Base-by-base conservation (phyloP, 2,888 invertebrate species). In the Esperia sulphurella region DNA sequence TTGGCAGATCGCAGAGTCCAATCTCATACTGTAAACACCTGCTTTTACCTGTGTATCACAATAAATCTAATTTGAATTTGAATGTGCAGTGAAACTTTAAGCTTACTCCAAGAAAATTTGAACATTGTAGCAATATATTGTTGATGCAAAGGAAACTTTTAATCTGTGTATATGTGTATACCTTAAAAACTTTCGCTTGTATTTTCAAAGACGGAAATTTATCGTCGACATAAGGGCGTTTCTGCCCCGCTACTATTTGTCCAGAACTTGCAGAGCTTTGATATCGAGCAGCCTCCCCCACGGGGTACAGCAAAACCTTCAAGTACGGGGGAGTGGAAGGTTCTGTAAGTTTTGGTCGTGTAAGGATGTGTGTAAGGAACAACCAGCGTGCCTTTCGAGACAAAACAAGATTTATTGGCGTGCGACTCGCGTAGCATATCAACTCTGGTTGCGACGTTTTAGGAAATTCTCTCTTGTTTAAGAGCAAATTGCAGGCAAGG, bases 321-420 rank as follows among this genome's bases (percentile, higher is more conserved):
- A 10, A 7, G 4, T 10, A 8, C 3, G 31, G 31, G 31, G 31
- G 10, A 10, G 30, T 31, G 31, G 1, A 8, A 10, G 10, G 31
- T 7, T 10, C 9, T 31, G 9, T 2, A 31, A 31, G 31, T 10
- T 21, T 21, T 5, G 21, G 21, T 31, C 31, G 31, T 31, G 31
- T 8, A 4, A 31, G 31, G 21, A 21, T 21, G 21, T 21, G 21
- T 21, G 21, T 21, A 21, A 21, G 21, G 10, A 31, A 31, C 21
- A n/a, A n/a, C n/a, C n/a, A n/a, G 21, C 21, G n/a, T 21, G 21
- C 5, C 7, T 31, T 31, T 10, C 9, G 31, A 10, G 31, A 31
- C 31, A 31, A 31, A 68, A 70, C 70, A 63, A 67, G 72, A 78
- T 76, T 76, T 76, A 77, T 76, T 59, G 59, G 49, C 59, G 51